Evolutionary conservation across 1,140 invertebrate genomes (phyloP), one percentile per base, ranked within the genome.

Genomic region (Pantala flavescens): DNA sequence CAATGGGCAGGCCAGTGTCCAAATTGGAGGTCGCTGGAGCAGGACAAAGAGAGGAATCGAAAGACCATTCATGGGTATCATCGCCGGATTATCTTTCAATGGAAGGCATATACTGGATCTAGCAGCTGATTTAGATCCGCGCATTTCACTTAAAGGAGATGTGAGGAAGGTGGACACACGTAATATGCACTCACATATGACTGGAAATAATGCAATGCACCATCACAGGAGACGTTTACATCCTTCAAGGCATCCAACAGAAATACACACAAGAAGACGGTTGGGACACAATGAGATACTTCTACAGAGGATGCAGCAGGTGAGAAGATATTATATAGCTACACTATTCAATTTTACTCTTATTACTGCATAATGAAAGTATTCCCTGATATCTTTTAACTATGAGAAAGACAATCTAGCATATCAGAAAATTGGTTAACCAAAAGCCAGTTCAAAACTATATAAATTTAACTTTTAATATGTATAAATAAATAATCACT

Each of bases 61-160:
- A 76, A 83, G 90, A 74, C 88, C 93, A 11, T 93, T 96, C 82
- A 85, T 90, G 72, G 96, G 96, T 14, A 91, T 96, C 28, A 89
- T 97, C 73, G 90, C 94, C 23, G 96, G 96, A 23, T 84, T 95
- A 14, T 93, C 95, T 1, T 90, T 96, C 24, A 96, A 98, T 81
- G 91, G 93, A 23, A 86, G 92, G 71, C 84, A 92, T 24, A 87
- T 97, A 11, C 84, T 98, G 70, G 94, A 98, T 81, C 82, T 95
- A 79, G 93, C 94, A 0, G 90, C 92, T 0, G 89, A 92, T 72
- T 90, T 90, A 71, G 93, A 96, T 81, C 85, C 89, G 7, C 86
- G 90, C 74, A 88, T 92, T 21, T 88, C 86, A 0, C 87, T 91
- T 7, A 85, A 91, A 76, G 84, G 84, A 9, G 81, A 84, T 63